Base-by-base conservation (phyloP, 2,888 invertebrate species). In the Drosophila paramelanica region DNA sequence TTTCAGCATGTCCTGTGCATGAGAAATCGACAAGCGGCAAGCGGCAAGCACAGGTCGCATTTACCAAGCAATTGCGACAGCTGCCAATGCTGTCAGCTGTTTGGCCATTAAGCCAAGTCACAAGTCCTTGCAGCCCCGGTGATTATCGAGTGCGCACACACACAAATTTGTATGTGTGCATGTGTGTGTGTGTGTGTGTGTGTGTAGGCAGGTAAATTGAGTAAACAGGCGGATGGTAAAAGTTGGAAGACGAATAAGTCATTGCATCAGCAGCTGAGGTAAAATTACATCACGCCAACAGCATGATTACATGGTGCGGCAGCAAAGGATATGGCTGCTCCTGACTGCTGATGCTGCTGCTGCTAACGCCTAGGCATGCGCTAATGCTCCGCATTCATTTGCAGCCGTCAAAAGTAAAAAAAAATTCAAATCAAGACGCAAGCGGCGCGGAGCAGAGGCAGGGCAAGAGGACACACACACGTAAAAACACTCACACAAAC, bases 321-420 rank as follows among this genome's bases (percentile, higher is more conserved):
- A 53, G 62, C 66, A 36, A 11, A 56, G 52, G 46, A 53, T 50
- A 46, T 53, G 50, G 13, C 13, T 59, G 31, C 51, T 36, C 49
- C 45, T n/a, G 46, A 6, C 23, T 23, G 23, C 23, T 23, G 23
- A 3, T 4, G n/a, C 10, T 36, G 39, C 14, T 39, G 11, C 20
- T 36, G 41, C 20, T 36, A 42, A 10, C 36, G 69, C 64, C 67
- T 65, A 66, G 81, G 78, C 72, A 72, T 62, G 79, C 77, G 80
- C 83, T 85, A 86, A 88, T 86, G 69, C 83, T 70, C 79, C 68
- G 74, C 83, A 85, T 82, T 82, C 86, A 85, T 79, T 88, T 72
- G 77, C 86, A 83, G 71, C 66, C 67, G 47, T 73, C 80, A 80
- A 68, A 83, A 86, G 83, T 73, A 82, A 79, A 82, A 80, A 79